These are phyloP conservation scores for Vanessa cardui DNA, from an alignment of 2,888 invertebrate genomes.

Conservation along the genomic window DNA sequence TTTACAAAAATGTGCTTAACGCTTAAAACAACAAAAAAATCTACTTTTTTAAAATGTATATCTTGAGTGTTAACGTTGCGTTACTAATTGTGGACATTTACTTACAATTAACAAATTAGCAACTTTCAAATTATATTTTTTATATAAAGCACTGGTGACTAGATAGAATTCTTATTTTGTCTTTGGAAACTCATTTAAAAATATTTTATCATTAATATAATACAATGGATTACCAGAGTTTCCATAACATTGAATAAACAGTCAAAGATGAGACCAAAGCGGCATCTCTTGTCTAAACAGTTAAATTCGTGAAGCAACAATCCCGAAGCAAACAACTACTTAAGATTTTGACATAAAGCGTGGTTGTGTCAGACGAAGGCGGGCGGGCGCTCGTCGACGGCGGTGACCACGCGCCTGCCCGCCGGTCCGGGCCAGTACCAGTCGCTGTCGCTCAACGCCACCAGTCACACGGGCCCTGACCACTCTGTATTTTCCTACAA, in stretches of 20 bases:
- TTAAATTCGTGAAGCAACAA: conserved; percentile 8
- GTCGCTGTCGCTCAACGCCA: conserved; percentile 72
- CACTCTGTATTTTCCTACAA: conserved; percentile 64
- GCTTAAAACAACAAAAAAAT: too few relatives aligned
- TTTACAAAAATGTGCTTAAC: too few relatives aligned
- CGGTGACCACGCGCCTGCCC: conserved; percentile 53
- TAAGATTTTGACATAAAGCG: conserved; percentile 1
- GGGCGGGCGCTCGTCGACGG: conserved; percentile 63
- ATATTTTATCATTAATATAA: too few relatives aligned
- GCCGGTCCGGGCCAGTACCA: conserved; percentile 76
- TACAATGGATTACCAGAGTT: too few relatives aligned
- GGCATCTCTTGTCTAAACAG: not conserved
- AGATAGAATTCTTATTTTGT: conserved; percentile 5
- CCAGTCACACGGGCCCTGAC: conserved; percentile 80
- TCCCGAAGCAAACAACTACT: not conserved
- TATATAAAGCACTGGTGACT: conserved; percentile 24
- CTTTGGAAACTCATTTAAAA: not conserved
- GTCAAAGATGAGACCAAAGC: not conserved
- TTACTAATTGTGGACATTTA: not conserved
- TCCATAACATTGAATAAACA: too few relatives aligned
- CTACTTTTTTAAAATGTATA: too few relatives aligned
- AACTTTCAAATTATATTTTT: not conserved
- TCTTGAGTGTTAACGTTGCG: too few relatives aligned
- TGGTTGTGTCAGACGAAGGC: conserved; percentile 61
- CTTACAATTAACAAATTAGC: not conserved